Conservation (phyloP, 1,140 invertebrate species). For the Dreissena polymorpha region DNA sequence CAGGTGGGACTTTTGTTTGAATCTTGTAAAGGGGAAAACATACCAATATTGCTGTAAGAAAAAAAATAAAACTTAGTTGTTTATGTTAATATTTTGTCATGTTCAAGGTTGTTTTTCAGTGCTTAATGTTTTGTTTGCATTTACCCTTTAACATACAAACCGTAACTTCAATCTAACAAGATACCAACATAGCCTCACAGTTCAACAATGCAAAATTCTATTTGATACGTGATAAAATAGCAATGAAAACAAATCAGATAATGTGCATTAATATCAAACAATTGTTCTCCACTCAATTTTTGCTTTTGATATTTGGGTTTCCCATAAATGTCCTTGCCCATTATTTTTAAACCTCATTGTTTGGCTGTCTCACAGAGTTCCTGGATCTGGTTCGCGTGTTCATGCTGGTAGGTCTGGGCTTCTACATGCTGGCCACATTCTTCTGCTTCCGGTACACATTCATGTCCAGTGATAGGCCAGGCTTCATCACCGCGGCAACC, state of each 20-base stretch:
- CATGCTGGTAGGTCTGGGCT: constrained; percentile 38
- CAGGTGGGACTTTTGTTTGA: constrained; percentile 31
- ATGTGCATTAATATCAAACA: no score
- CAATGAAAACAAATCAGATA: no score
- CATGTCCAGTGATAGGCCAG: constrained; percentile 7
- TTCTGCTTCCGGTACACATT: constrained; percentile 17
- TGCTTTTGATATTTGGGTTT: no score
- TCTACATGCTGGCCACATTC: constrained; percentile 27
- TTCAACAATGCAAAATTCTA: no score
- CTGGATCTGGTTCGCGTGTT: constrained; percentile 33
- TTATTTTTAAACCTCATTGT: no score
- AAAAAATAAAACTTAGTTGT: background rate
- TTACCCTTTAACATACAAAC: no score
- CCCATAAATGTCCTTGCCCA: no score
- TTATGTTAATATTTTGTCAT: background rate
- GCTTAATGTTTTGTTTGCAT: no score
- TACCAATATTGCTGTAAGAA: background rate
- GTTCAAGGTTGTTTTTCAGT: background rate
- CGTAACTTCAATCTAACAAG: no score
- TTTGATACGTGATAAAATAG: no score
- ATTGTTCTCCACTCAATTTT: no score
- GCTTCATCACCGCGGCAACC: constrained; percentile 28
- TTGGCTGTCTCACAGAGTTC: constrained; percentile 26
- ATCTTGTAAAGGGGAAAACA: background rate
- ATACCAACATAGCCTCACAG: no score